Percentiles rank a stretch among this genome's conserved stretches.
These are phyloP conservation scores for Sporophila hypoxantha DNA, from an alignment of 2,113 vertebrate genomes.

Conservation along the genomic window DNA sequence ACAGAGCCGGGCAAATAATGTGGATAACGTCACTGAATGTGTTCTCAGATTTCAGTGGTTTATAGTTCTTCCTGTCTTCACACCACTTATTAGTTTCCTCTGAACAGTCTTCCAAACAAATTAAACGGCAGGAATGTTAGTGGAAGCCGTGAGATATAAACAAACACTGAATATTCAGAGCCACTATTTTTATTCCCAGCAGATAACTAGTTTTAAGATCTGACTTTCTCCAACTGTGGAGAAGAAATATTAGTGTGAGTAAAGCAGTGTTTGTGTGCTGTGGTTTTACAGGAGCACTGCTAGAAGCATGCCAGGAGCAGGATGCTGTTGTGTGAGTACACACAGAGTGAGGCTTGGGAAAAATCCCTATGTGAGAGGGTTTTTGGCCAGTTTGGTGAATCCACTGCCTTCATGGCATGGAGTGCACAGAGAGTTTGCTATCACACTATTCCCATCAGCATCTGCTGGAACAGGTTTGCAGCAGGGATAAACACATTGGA, in stretches of 20 bases:
- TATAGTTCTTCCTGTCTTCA: slow-evolving; percentile 11
- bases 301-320: background rate
- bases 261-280: background rate
- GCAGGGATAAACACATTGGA: background rate
- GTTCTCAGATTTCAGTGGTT: background rate
- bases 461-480: background rate
- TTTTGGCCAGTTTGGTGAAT: background rate
- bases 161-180: slow-evolving; percentile 53
- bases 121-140: slow-evolving; percentile 33
- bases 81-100: slow-evolving; percentile 20
- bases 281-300: background rate
- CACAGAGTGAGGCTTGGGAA: background rate
- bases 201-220: slow-evolving; percentile 41
- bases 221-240: background rate
- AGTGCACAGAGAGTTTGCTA: background rate
- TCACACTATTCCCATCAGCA: background rate
- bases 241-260: background rate
- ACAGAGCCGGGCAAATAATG: background rate
- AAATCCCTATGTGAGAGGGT: background rate
- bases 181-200: slow-evolving; percentile 30
- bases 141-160: slow-evolving; percentile 35
- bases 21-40: background rate
- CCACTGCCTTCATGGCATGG: background rate
- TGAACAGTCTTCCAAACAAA: slow-evolving; percentile 37
- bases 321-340: background rate